Evolutionary conservation across 2,113 vertebrate genomes (phyloP).

Genomic region (Ciconia maguari): DNA sequence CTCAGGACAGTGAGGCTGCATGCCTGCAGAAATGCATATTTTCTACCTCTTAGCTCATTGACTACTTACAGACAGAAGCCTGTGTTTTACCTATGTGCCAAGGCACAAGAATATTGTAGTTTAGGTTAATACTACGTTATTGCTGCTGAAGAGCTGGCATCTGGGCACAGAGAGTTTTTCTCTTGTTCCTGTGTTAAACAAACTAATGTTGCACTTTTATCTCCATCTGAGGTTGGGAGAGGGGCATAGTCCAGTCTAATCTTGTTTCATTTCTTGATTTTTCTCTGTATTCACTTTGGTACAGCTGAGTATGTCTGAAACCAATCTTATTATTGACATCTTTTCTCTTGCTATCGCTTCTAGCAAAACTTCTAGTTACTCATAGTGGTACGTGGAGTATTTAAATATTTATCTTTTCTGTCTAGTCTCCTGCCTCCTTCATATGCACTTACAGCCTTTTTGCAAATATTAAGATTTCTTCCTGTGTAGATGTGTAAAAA

Average conservation of each 20-base stretch:
- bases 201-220: not conserved
- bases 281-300: not conserved
- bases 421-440: not conserved
- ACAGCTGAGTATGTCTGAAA: not conserved
- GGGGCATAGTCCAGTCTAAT: not conserved
- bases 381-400: not conserved
- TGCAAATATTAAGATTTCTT: not conserved
- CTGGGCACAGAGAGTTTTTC: not conserved
- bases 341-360: not conserved
- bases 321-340: not conserved
- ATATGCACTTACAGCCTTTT: not conserved
- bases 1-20: not conserved
- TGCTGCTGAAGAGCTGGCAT: not conserved
- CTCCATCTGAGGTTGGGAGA: not conserved
- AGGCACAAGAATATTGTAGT: not conserved
- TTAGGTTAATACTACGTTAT: not conserved
- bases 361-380: not conserved
- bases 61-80: not conserved
- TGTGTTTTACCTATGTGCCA: not conserved
- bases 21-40: not conserved
- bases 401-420: slow-evolving; percentile 2
- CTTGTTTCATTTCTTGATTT: not conserved
- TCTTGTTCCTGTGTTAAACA: not conserved
- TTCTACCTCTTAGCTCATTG: not conserved
- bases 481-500: not conserved